Base-by-base conservation (phyloP, 2,888 invertebrate genomes). In the Gasteruption jaculator region DNA sequence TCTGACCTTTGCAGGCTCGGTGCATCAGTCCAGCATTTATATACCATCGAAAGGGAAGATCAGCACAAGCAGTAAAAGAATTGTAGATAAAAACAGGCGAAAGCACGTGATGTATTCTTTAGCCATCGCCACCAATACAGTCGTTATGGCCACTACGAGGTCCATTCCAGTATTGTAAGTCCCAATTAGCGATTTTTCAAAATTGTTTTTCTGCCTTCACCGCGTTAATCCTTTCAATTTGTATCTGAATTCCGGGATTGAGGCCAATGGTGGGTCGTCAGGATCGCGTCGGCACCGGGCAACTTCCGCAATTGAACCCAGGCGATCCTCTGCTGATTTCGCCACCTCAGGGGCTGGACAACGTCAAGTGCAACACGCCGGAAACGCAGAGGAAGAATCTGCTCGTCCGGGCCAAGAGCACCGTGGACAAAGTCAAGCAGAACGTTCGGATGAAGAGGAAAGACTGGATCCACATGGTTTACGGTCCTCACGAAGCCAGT, bases 281-380 rank as follows among this genome's bases (percentile, higher is more conserved):
- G 31, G 18, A 40, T 4, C 49, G 56, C 31, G 35, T 50, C 6
- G 44, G 36, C 18, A 43, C 43, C 16, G 42, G 41, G 61, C 71
- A 1, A 38, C 52, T 82, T 7, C 81, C 81, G 0, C 72, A 74
- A 1, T 52, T 84, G n/a, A 75, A 79, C 50, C 80, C 82, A 0
- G 83, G 81, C 0, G 85, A 86, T 68, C 74, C 80, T 19, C 67
- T 85, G 4, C 67, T 82, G 1, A 77, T 81, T 32, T 74, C 79
- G 2, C 56, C 58, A 19, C 65, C 68, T 24, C 53, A 76, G 45
- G 73, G 74, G 43, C 68, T 57, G n/a, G 78, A 79, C 55, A 69
- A 74, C 41, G 60, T 76, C 16, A 81, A 81, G 61, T 73, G 78
- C 24, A 77, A 82, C 49, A 82, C 82, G 5, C 82, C 82, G 0